A percentile compares a stretch with the other conserved stretches of the same genome.
Evolutionary conservation across 2,797 vertebrate genomes (phyloP).

Genomic region (Zalophus californianus): DNA sequence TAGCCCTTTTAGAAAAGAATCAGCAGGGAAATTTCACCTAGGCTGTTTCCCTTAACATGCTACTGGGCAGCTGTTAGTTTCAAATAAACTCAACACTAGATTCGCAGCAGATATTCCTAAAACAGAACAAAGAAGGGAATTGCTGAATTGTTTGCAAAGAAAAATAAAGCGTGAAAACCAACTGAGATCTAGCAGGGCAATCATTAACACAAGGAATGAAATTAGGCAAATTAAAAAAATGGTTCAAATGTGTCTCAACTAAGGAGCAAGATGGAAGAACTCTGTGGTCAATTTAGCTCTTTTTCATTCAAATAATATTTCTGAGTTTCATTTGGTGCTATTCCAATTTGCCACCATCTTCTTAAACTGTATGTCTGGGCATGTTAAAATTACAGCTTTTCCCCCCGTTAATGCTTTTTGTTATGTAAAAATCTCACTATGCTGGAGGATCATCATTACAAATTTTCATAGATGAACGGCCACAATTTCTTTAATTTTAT

Average conservation of each 20-base stretch:
- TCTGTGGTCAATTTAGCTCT: not conserved
- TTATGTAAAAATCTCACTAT: slow-evolving; percentile 29
- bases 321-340: not conserved
- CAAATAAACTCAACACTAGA: slow-evolving; percentile 76
- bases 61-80: slow-evolving; percentile 78
- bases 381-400: not conserved
- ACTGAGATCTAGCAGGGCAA: slow-evolving; percentile 27
- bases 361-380: not conserved
- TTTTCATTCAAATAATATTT: not conserved
- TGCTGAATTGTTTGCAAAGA: slow-evolving; percentile 49
- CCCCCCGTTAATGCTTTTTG: not conserved
- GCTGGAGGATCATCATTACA: not conserved
- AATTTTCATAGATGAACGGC: not conserved
- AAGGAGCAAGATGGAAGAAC: not conserved
- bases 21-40: slow-evolving; percentile 68
- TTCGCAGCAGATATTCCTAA: slow-evolving; percentile 80
- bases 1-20: slow-evolving; percentile 69
- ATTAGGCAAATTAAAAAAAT: not conserved
- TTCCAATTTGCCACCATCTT: not conserved
- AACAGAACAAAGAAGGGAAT: slow-evolving; percentile 65
- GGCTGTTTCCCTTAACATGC: slow-evolving; percentile 50
- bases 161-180: slow-evolving; percentile 63
- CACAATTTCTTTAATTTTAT: not conserved
- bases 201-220: slow-evolving; percentile 21
- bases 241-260: not conserved